Evolutionary conservation across 2,797 vertebrate species (phyloP), one percentile per base, ranked within the genome.

Genomic region (Xenops minutus): DNA sequence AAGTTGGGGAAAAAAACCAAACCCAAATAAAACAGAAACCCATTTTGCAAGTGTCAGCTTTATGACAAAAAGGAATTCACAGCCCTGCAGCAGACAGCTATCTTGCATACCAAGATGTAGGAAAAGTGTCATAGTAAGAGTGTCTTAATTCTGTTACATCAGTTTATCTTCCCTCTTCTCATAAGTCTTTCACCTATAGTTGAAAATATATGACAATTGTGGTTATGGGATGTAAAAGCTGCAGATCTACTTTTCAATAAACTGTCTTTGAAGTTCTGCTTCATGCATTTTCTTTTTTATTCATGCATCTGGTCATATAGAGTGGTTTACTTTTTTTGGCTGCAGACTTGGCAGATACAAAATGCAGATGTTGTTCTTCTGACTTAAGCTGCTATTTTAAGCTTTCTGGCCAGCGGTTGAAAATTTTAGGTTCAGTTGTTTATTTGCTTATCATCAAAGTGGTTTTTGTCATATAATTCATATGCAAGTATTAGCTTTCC

Each of bases 301-400:
- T 93, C 95, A 68, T 97, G 91, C 97, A 98, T 97, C 97, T 98
- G 96, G 96, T 95, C 93, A 89, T 89, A 97, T 93, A 94, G 30
- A 94, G 79, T 83, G 67, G 92, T 96, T 95, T 96, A 93, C 95
- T 97, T 96, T 92, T 83, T 96, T 88, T 96, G 94, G 95, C 95
- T 97, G 97, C 89, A 91, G 76, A 75, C 94, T 97, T 98, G 97
- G 97, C 97, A 97, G 93, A 89, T 93, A 63, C 79, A 76, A 94
- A 96, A 92, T 85, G 92, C 97, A 98, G 97, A 97, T 97, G 97
- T 96, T 77, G 67, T 89, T 75, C 94, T 90, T 97, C 94, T 92
- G 94, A 97, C 94, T 96, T 92, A 84, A 96, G 93, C 90, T 43
- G 13, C 94, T 93, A 87, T 94, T 72, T 96, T 94, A 91, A 96